Evolutionary conservation across 2,888 invertebrate species (phyloP).

Genomic region (Mellilla xanthometata): DNA sequence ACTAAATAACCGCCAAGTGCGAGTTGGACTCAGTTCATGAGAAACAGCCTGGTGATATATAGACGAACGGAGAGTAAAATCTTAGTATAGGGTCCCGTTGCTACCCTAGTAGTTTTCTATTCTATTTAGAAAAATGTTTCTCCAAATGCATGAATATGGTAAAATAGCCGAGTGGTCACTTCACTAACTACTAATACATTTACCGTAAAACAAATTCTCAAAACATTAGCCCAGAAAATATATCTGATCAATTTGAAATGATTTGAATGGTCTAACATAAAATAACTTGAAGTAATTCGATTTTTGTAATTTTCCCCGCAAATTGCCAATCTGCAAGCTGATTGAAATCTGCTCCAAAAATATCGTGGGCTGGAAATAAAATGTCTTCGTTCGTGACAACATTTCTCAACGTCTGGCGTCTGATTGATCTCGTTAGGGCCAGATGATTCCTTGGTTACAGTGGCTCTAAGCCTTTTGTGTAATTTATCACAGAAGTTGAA

Average conservation of each 20-base stretch:
- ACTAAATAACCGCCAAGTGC: too few species aligned
- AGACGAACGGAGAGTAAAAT: too few species aligned
- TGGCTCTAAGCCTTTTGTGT: constrained; percentile 1
- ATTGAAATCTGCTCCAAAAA: constrained; percentile 22
- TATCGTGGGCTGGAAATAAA: constrained; percentile 21
- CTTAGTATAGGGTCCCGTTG: too few species aligned
- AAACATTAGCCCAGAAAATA: too few species aligned
- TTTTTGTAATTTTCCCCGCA: constrained; percentile 7
- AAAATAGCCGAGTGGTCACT: too few species aligned
- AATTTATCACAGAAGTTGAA: too few species aligned
- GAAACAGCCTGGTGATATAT: too few species aligned
- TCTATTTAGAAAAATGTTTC: too few species aligned
- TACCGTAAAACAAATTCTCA: too few species aligned
- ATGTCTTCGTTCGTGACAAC: constrained; percentile 18
- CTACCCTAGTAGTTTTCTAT: background rate
- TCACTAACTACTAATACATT: too few species aligned
- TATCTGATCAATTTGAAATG: background rate
- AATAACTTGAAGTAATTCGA: background rate
- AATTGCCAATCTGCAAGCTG: constrained; percentile 14
- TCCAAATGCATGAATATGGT: too few species aligned
- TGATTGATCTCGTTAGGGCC: constrained; percentile 41
- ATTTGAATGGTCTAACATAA: background rate
- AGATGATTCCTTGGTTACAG: background rate
- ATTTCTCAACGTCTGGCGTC: constrained; percentile 28
- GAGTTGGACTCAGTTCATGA: too few species aligned